Percentiles rank a stretch among this genome's conserved stretches.
Evolutionary conservation across 2,113 vertebrate species (phyloP).

Genomic region (Nesoenas mayeri): DNA sequence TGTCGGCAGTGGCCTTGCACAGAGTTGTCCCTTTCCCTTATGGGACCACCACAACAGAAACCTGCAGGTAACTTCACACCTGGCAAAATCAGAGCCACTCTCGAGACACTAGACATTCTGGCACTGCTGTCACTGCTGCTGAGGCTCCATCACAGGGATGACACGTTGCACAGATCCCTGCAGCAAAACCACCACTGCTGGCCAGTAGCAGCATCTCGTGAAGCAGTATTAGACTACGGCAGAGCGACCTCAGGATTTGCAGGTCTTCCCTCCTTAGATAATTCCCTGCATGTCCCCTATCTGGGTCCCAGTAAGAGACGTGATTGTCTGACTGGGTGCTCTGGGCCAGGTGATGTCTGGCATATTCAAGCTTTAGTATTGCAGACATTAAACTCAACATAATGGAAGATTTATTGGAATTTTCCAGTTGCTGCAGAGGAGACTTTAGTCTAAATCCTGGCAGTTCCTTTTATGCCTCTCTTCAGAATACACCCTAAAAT

Average conservation of each 20-base stretch:
- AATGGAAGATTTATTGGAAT: neutral
- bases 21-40: neutral
- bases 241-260: neutral
- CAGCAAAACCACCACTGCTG: neutral
- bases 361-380: neutral
- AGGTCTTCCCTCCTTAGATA: neutral
- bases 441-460: neutral
- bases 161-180: neutral
- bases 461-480: neutral
- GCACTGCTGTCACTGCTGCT: neutral
- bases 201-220: neutral
- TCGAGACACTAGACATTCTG: neutral
- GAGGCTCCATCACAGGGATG: neutral
- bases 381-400: neutral
- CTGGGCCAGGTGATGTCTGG: neutral
- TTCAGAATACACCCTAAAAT: neutral
- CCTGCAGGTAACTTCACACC: neutral
- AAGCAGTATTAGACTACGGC: rapidly evolving
- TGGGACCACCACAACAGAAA: neutral
- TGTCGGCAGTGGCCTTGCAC: neutral
- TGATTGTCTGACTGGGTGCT: neutral
- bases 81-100: neutral
- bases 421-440: neutral
- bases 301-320: neutral
- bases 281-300: neutral